Percentiles rank a stretch among this genome's conserved stretches.
Evolutionary conservation across 2,797 vertebrate genomes (phyloP).

Genomic region (Amazona ochrocephala): DNA sequence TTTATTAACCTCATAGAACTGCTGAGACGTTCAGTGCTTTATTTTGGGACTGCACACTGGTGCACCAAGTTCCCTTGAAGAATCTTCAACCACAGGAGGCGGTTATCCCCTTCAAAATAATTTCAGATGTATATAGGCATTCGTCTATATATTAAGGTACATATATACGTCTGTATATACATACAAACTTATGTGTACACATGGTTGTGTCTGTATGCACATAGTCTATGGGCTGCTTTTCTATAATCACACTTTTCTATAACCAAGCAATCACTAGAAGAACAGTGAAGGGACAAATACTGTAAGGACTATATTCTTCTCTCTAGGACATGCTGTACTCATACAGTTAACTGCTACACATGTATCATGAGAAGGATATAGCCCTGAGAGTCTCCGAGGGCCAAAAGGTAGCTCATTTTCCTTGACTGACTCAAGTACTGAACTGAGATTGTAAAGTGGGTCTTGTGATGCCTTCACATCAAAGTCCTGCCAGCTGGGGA

Average conservation of each 20-base stretch:
- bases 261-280: accelerated
- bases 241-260: neutral
- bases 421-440: neutral
- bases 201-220: neutral
- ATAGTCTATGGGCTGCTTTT: neutral
- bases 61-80: neutral
- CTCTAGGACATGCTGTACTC: neutral
- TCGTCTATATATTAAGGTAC: neutral
- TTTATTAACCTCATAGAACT: slow-evolving; percentile 52
- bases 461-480: neutral
- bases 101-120: neutral
- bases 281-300: neutral
- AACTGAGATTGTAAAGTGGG: accelerated
- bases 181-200: accelerated
- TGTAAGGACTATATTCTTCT: neutral
- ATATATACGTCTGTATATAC: too few relatives aligned
- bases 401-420: neutral
- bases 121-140: neutral
- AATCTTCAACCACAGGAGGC: neutral
- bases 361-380: neutral
- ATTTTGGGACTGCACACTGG: neutral
- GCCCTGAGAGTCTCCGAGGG: neutral
- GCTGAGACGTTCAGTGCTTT: slow-evolving; percentile 33
- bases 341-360: neutral
- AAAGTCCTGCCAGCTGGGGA: neutral